phyloP scores from a whole-genome alignment of 2,888 invertebrate genomes.

The Amblyteles armatorius region DNA sequence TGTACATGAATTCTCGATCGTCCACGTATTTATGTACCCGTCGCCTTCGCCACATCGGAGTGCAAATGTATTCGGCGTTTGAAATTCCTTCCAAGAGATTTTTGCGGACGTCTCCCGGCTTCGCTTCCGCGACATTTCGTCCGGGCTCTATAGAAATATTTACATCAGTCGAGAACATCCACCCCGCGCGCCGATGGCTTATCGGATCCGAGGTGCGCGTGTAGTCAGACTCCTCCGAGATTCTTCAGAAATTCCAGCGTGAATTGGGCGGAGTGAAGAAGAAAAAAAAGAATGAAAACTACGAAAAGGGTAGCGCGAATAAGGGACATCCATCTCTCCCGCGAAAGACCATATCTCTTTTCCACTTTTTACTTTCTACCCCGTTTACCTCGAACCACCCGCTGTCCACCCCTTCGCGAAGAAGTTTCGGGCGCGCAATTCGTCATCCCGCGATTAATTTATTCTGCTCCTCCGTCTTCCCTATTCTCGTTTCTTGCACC shows the following conservation, averaged over 20 bases:
- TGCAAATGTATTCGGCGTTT: constrained; percentile 51
- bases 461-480: constrained; percentile 71
- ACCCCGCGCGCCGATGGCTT: constrained; percentile 3
- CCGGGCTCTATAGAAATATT: constrained; percentile 34
- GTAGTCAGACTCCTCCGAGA: background rate
- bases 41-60: constrained; percentile 36
- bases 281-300: background rate
- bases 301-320: constrained; percentile 60
- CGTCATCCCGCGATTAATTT: constrained; percentile 82
- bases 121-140: constrained; percentile 25
- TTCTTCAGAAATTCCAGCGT: constrained; percentile 53
- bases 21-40: constrained; percentile 37
- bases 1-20: constrained; percentile 9
- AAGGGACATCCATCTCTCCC: constrained; percentile 80
- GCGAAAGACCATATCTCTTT: constrained; percentile 76
- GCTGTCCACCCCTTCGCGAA: constrained; percentile 1
- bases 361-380: constrained; percentile 50
- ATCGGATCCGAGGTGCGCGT: constrained; percentile 22
- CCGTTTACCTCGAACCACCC: constrained; percentile 29
- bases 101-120: constrained; percentile 28
- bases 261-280: constrained; percentile 48
- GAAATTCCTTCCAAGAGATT: constrained; percentile 49
- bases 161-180: constrained; percentile 6
- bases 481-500: constrained; percentile 12
- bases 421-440: constrained; percentile 72